Conservation (phyloP, 2,113 vertebrate genomes). For the Shinisaurus crocodilurus region DNA sequence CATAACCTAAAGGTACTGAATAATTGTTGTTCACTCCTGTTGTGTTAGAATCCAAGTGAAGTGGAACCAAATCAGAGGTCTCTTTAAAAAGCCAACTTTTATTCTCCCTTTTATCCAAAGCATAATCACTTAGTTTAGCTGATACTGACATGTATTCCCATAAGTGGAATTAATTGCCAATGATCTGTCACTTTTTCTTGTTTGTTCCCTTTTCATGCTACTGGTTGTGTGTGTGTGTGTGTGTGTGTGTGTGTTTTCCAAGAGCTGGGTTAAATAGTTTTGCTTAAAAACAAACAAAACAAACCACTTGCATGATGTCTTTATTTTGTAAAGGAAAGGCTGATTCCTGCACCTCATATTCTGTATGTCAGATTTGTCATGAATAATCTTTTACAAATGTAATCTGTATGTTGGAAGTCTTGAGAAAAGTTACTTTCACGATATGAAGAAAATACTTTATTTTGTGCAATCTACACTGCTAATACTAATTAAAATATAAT, state of each 20-base stretch:
- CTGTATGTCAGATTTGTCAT: not conserved
- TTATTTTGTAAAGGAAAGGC: not conserved
- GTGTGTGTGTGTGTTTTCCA: not conserved
- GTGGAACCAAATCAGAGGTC: slow-evolving; percentile 23
- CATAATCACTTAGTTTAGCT: slow-evolving; percentile 20
- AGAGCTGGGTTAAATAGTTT: not conserved
- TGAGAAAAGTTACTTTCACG: not conserved
- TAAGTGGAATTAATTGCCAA: slow-evolving; percentile 32
- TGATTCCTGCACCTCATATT: not conserved
- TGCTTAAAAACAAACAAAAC: not conserved
- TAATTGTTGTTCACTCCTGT: slow-evolving; percentile 21
- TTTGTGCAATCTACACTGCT: not conserved
- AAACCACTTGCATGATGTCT: not conserved
- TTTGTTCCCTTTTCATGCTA: slow-evolving; percentile 22
- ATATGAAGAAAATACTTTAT: not conserved
- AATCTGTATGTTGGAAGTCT: not conserved
- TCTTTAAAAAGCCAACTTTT: not conserved
- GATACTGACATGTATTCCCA: slow-evolving; percentile 14
- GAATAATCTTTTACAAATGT: not conserved
- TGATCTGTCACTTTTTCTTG: slow-evolving; percentile 26
- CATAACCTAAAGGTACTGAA: slow-evolving; percentile 20
- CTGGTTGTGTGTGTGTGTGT: not conserved
- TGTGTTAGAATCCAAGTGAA: slow-evolving; percentile 25
- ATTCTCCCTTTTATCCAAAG: slow-evolving; percentile 19
- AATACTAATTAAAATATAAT: slow-evolving; percentile 24